Evolutionary conservation across 2,888 invertebrate genomes (phyloP), one percentile per base, ranked within the genome.

Genomic region (Cylloceria caligata): DNA sequence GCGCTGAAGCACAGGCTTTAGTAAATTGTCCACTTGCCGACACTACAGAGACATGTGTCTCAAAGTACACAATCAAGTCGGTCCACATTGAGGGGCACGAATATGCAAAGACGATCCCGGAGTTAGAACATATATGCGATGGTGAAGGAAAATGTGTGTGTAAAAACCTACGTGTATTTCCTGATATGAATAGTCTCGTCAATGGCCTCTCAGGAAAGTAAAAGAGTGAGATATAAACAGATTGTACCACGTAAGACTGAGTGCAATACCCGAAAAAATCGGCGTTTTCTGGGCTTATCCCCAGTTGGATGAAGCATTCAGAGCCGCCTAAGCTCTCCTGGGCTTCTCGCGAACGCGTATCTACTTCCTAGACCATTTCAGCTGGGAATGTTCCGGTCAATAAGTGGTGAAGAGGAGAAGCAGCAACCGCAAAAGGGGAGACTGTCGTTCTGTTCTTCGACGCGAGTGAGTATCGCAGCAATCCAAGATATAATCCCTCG

Each of bases 1-100:
- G 30, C 30, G n/a, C 11, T 5, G 55, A 16, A 9, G 49, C 19
- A 21, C 11, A 21, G 55, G 30, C 81, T 87, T 87, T 87, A 86
- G 85, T 84, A 84, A 87, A 87, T 86, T 88, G 87, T 86, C 80
- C 81, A 79, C 87, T 83, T 74, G 85, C 85, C 83, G 87, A 78
- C 84, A 84, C 87, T 85, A 82, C 74, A 83, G 85, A 78, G 86
- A 87, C 84, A n/a, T 78, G 82, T 86, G 84, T 86, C 86, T 86
- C 84, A 87, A 84, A 88, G 88, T 88, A 87, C 88, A 87, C 80
- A 86, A 86, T 86, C 87, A 83, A 84, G 82, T 60, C 68, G 74
- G 80, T 81, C 84, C 82, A 82, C 85, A 83, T 80, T 19, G 82
- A 71, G 47, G 47, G 19, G 19, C 34, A 62, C 36, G 42, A 72